Evolutionary conservation across 1,140 invertebrate species (phyloP), one percentile per base, ranked within the genome.

Genomic region (Heliconius hewitsoni): DNA sequence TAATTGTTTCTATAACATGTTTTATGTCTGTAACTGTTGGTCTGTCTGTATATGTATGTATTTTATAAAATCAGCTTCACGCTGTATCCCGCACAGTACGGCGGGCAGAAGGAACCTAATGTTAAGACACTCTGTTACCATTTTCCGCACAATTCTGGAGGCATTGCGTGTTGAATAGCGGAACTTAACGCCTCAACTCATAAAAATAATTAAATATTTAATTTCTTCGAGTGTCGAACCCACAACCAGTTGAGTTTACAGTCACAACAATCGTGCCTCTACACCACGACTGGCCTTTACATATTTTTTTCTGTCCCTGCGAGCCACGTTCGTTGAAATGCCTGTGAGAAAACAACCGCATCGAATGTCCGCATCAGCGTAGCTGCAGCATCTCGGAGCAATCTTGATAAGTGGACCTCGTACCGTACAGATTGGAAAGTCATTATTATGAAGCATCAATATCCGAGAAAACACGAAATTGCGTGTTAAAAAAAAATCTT

Each of bases 281-380:
- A 37, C 34, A 6, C 34, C 34, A 37, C 6, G 34, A 37, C 34
- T 37, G 4, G 34, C 34, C 34, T 37, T 6, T 37, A 37, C 6
- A 37, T 37, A 37, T 37, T 37, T 37, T 37, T 66, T 66, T 27
- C 57, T 30, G 8, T 23, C 55, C n/a, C 8, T 60, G 9, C n/a
- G 3, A 23, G 9, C 55, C 55, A 23, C 23, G 23, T 13, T 39
- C 71, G 8, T 19, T 39, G 71, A 72, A 72, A 72, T 72, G 30
- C 71, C 37, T 42, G 23, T 76, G 66, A 76, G 79, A 77, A 77
- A 77, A 81, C 77, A 57, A 76, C 79, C 79, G 79, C 79, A 81
- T 77, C 79, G 79, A 81, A 81, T 81, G 27, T 57, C 79, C 76
- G 76, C 79, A 81, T 60, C 57, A 70, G 60, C 72, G 42, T 42